Percentiles rank a stretch among this genome's conserved stretches.
Evolutionary conservation across 1,140 invertebrate species (phyloP).

Genomic region (Schlechtendalia chinensis): DNA sequence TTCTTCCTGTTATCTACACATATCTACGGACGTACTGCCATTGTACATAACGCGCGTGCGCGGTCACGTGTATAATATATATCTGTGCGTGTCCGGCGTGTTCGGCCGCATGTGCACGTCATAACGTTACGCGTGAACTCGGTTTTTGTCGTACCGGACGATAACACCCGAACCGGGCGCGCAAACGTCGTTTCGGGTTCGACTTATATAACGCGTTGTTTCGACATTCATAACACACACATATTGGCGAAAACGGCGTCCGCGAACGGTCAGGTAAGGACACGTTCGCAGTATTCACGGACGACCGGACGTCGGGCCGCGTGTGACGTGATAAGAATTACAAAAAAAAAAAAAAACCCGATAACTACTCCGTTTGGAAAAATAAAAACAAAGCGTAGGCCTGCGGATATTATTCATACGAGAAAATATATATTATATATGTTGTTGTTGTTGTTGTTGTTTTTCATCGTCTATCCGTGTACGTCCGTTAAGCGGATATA

Average conservation of each 20-base stretch:
- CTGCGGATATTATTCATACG: background rate
- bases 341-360: constrained; percentile 2
- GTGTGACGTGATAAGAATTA: too few species aligned
- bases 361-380: too few species aligned
- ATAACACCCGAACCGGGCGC: too few species aligned
- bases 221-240: too few species aligned
- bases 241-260: background rate
- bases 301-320: background rate
- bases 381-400: background rate
- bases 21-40: too few species aligned
- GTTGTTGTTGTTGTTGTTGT: background rate
- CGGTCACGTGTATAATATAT: background rate
- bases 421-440: constrained; percentile 7
- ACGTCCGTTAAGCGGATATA: background rate
- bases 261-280: background rate
- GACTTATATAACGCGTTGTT: too few species aligned
- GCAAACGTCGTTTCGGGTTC: too few species aligned
- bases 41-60: background rate
- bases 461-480: background rate
- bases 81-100: too few species aligned
- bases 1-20: background rate
- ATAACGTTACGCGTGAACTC: too few species aligned
- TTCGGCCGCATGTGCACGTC: too few species aligned
- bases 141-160: too few species aligned
- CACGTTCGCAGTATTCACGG: background rate